Percentiles rank a stretch among this genome's conserved stretches.
Evolutionary conservation across 2,888 invertebrate genomes (phyloP).

Genomic region (Pyralis farinalis): DNA sequence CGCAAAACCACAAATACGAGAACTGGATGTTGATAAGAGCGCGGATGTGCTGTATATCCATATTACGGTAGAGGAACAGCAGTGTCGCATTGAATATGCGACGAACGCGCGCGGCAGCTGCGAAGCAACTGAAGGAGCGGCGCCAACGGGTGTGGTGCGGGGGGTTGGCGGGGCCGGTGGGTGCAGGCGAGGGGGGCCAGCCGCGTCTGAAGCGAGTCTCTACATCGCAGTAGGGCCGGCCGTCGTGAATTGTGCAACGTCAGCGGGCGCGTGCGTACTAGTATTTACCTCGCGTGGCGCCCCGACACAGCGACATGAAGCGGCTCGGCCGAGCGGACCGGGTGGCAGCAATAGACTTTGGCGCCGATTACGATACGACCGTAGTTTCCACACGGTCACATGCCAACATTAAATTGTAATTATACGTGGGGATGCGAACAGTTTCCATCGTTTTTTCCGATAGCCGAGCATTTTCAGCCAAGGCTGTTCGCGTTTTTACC

Average conservation of each 20-base stretch:
- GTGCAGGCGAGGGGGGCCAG: conserved; percentile 31
- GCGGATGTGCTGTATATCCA: conserved; percentile 77
- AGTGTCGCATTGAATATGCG: conserved; percentile 72
- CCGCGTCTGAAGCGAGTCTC: conserved; percentile 65
- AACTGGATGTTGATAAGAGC: conserved; percentile 72
- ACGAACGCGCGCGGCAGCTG: conserved; percentile 76
- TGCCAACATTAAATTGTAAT: conserved; percentile 26
- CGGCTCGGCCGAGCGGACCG: background rate
- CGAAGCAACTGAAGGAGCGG: conserved; percentile 64
- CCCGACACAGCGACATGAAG: conserved; percentile 18
- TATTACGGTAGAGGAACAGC: conserved; percentile 65
- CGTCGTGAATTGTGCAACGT: conserved; percentile 67
- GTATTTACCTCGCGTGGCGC: conserved; percentile 31
- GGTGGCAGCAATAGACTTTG: conserved; percentile 35
- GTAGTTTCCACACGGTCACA: conserved; percentile 31
- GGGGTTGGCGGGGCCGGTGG: conserved; percentile 24
- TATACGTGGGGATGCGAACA: conserved; percentile 26
- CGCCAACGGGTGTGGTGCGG: conserved; percentile 30
- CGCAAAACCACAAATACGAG: conserved; percentile 75
- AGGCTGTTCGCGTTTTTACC: conserved; percentile 26
- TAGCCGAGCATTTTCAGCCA: conserved; percentile 23
- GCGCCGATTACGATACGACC: conserved; percentile 31
- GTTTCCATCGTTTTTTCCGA: conserved; percentile 26
- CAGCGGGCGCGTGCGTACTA: conserved; percentile 65
- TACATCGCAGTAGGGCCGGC: conserved; percentile 38